Evolutionary conservation across 2,113 vertebrate species (phyloP), one percentile per base, ranked within the genome.

Genomic region (Trogon surrucura): DNA sequence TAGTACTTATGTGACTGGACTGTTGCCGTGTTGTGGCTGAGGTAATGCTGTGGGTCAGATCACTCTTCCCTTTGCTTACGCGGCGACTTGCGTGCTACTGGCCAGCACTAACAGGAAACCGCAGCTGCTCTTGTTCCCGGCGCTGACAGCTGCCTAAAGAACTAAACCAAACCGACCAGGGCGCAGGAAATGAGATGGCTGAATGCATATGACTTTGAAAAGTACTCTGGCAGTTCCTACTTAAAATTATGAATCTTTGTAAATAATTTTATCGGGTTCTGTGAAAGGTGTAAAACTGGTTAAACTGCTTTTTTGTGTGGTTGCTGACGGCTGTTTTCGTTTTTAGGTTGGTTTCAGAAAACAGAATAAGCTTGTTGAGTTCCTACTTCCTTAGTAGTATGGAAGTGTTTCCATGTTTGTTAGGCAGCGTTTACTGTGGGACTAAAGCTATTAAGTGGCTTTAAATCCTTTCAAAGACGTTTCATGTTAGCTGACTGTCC

Each of bases 111-210:
- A 94, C 91, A 94, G 92, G 94, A 97, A 97, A 89, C 95, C 93
- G 85, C 97, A 97, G 92, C 95, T 97, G 97, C 72, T 95, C 70
- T 91, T 71, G 69, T 92, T 97, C 95, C 54, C 66, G 84, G 91
- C 90, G 57, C 69, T 79, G 92, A 72, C 85, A 95, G 92, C 92
- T 97, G 97, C 80, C 74, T 85, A 11, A 58, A 94, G 89, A 93
- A 81, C 66, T 91, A 66, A 93, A 94, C 29, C 79, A 85, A 86
- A 86, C 71, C 44, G 61, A 89, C 61, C 4, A 44, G 50, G 61
- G 45, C 56, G 36, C 93, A 93, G 95, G 92, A 97, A 97, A 69
- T 85, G 80, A 94, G 70, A 75, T 86, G 84, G 72, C 94, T 94
- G 80, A 82, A 70, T 86, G 64, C 9, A 75, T 48, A 79, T 65